These are phyloP conservation scores for Pseudomyrmex sp. DNA, from an alignment of 1,140 invertebrate genomes.

Conservation along the genomic window DNA sequence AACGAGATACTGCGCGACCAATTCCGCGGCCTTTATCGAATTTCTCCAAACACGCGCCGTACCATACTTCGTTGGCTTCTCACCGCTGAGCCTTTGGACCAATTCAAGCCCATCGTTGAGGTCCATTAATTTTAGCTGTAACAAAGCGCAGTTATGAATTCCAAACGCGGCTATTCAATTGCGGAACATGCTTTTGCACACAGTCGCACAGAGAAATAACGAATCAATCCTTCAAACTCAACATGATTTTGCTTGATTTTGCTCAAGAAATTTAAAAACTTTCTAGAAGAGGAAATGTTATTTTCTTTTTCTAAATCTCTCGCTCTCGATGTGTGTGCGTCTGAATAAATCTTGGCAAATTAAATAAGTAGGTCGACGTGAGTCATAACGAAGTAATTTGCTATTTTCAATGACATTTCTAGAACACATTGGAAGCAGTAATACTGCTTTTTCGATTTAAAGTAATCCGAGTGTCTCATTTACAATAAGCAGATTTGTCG, in stretches of 20 bases:
- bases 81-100: constrained; percentile 83
- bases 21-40: constrained; percentile 85
- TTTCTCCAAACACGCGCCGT: constrained; percentile 84
- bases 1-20: constrained; percentile 84
- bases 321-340: too few species aligned
- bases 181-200: not conserved
- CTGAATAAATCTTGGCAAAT: constrained; percentile 18
- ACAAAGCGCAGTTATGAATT: constrained; percentile 41
- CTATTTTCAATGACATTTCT: constrained; percentile 7
- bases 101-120: constrained; percentile 83
- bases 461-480: not conserved
- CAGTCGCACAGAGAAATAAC: not conserved
- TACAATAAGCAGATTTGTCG: not conserved
- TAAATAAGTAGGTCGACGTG: constrained; percentile 20
- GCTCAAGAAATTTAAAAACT: not conserved
- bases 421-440: not conserved
- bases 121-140: constrained; percentile 85
- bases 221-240: not conserved
- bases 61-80: constrained; percentile 83
- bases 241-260: not conserved
- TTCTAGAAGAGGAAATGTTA: too few species aligned
- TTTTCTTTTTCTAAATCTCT: not conserved
- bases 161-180: constrained; percentile 4
- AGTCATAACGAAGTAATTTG: not conserved
- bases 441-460: not conserved